phyloP scores from a whole-genome alignment of 2,797 vertebrate genomes.

The Nothura maculosa region DNA sequence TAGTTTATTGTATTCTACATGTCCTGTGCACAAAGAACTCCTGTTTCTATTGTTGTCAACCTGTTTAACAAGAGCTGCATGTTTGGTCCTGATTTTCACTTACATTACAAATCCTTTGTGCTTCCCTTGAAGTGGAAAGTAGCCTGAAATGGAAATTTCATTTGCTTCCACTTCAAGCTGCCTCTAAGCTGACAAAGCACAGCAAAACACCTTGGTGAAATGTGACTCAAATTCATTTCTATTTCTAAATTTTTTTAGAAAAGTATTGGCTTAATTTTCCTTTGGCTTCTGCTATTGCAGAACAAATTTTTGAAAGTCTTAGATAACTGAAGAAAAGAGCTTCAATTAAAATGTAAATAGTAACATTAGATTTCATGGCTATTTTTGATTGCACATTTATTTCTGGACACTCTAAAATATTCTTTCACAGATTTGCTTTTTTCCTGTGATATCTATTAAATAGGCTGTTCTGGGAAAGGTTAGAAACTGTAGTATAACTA shows the following conservation, averaged over 20 bases:
- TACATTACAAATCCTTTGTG: not conserved
- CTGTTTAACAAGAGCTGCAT: not conserved
- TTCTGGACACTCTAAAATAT: not conserved
- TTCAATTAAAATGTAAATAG: not conserved
- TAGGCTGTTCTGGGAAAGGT: conserved; percentile 48
- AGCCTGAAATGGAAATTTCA: not conserved
- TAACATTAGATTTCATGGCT: not conserved
- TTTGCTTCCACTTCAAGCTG: not conserved
- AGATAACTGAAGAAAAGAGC: not conserved
- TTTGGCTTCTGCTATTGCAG: not conserved
- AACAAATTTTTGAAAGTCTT: not conserved
- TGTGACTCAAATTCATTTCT: not conserved
- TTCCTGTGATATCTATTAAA: conserved; percentile 47
- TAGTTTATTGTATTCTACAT: not conserved
- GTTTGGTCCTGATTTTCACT: not conserved
- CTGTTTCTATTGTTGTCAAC: not conserved
- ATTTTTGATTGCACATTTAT: not conserved
- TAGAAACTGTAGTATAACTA: conserved; percentile 49
- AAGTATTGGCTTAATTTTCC: not conserved
- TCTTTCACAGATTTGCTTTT: not conserved
- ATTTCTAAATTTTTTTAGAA: not conserved
- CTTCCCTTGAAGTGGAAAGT: not conserved
- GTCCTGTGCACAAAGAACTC: not conserved
- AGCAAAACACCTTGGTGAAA: not conserved
- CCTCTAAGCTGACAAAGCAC: not conserved